A percentile compares a stretch with the other conserved stretches of the same genome.
These are phyloP conservation scores for Temnothorax ravouxi DNA, from an alignment of 2,888 invertebrate genomes.

Conservation along the genomic window DNA sequence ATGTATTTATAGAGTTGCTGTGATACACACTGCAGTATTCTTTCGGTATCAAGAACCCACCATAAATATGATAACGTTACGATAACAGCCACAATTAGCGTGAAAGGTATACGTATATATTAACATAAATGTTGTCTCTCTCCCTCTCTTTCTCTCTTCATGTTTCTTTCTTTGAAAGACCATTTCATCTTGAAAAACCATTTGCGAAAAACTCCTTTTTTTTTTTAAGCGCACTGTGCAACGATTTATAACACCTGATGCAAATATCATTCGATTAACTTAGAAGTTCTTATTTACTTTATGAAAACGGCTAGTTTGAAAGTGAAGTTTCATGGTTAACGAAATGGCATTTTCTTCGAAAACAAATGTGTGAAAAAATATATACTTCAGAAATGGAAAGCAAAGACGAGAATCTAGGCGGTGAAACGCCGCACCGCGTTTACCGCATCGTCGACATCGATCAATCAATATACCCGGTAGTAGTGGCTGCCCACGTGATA, in stretches of 20 bases:
- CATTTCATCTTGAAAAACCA: neutral
- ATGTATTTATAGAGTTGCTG: conserved; percentile 75
- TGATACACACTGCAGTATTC: conserved; percentile 60
- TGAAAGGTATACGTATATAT: conserved; percentile 3
- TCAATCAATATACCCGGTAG: conserved; percentile 80
- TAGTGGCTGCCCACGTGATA: conserved; percentile 74
- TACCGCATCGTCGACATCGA: conserved; percentile 67
- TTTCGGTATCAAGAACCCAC: conserved; percentile 23
- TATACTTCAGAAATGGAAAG: conserved; percentile 26
- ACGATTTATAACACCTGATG: neutral
- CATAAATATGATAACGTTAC: conserved; percentile 38
- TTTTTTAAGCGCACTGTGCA: neutral
- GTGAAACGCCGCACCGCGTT: conserved; percentile 47
- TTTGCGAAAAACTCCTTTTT: too few species aligned
- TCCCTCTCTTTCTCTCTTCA: neutral
- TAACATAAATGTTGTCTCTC: conserved; percentile 10
- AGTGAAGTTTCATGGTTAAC: neutral
- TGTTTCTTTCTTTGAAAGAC: neutral
- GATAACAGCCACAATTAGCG: conserved; percentile 20
- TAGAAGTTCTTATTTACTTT: neutral
- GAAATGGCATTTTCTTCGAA: neutral
- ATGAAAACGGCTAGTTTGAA: neutral
- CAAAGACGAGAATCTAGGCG: conserved; percentile 18
- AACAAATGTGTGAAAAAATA: conserved; percentile 7
- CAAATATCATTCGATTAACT: neutral